A percentile compares a stretch with the other conserved stretches of the same genome.
phyloP scores from a whole-genome alignment of 2,113 vertebrate genomes.

The Nothoprocta pentlandii region DNA sequence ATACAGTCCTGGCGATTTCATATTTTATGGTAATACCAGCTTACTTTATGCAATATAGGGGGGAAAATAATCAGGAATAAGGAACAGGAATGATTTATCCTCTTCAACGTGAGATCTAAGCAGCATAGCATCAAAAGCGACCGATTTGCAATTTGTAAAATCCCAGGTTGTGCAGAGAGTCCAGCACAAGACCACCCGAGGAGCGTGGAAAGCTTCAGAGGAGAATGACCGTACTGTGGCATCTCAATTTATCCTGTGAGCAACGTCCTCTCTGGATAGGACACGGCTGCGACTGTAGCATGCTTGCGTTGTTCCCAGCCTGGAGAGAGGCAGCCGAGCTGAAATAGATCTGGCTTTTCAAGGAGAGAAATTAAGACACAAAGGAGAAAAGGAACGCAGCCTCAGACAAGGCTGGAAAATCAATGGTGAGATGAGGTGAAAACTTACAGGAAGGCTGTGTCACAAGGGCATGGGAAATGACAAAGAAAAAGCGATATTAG shows the following conservation, averaged over 20 bases:
- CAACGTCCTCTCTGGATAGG: neutral
- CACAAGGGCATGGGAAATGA: slow-evolving; percentile 41
- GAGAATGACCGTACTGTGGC: neutral
- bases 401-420: slow-evolving; percentile 57
- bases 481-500: neutral
- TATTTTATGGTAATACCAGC: slow-evolving; percentile 49
- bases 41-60: slow-evolving; percentile 26
- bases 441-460: slow-evolving; percentile 39
- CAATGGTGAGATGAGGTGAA: slow-evolving; percentile 62
- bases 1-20: slow-evolving; percentile 9
- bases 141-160: neutral
- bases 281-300: neutral
- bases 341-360: slow-evolving; percentile 56
- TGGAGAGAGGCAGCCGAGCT: slow-evolving; percentile 34
- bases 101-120: neutral
- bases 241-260: slow-evolving; percentile 27
- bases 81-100: neutral
- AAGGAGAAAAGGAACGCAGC: slow-evolving; percentile 44
- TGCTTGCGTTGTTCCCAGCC: neutral
- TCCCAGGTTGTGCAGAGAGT: neutral
- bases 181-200: neutral
- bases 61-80: slow-evolving; percentile 19
- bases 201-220: slow-evolving; percentile 15
- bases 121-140: neutral
- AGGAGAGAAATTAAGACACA: slow-evolving; percentile 53